Evolutionary conservation across 2,888 invertebrate species (phyloP), one percentile per base, ranked within the genome.

Genomic region (Aromia moschata): DNA sequence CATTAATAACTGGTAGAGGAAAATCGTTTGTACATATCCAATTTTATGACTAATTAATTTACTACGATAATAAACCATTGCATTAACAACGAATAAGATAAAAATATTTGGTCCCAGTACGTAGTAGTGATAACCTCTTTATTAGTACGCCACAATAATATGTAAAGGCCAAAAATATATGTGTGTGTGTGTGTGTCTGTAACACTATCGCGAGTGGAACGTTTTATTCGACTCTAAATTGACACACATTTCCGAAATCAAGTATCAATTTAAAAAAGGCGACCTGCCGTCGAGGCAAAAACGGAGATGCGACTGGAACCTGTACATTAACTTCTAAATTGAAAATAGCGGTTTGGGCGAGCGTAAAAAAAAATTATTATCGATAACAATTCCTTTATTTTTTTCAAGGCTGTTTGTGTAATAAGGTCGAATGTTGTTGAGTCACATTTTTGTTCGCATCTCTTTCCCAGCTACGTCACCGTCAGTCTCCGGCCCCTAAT

Each of bases 81-180:
- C 43, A 43, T 25, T 14, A 43, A 43, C 14, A 43, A 43, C 25
- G 12, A 43, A 20, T 12, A 43, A 12, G 11, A 43, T 43, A 43
- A 43, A 25, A 40, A 40, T 16, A 18, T 16, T 40, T 16, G 9
- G 14, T 17, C n/a, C 18, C n/a, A 40, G 17, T 17, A 40, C 18
- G 25, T n/a, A 20, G 9, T 11, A 20, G 12, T 10, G 43, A 43
- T 43, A 43, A 43, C 43, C 43, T 43, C 43, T 43, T 43, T 43
- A 20, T 14, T 20, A 11, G 11, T 7, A 33, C 33, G 9, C 4
- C 25, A 33, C 33, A 11, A 7, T 2, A 33, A 33, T 33, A 7
- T 33, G 33, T 33, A 33, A 43, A 20, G 43, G 25, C 12, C 43
- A 25, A 25, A n/a, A 20, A 11, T 33, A 25, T n/a, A n/a, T n/a